Evolutionary conservation across 2,113 vertebrate species (phyloP).

Genomic region (Plectropomus leopardus): DNA sequence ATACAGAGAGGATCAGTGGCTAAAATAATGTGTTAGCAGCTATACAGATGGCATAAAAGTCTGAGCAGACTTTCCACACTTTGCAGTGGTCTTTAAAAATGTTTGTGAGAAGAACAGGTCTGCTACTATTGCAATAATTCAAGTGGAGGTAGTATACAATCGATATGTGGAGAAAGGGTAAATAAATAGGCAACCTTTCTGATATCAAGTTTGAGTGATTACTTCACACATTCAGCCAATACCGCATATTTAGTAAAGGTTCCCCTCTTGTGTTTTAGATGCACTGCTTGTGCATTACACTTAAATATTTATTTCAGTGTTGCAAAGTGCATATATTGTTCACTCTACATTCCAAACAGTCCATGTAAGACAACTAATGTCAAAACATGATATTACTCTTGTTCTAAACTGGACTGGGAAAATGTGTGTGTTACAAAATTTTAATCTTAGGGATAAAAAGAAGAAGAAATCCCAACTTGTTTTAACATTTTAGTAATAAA

Average conservation of each 20-base stretch:
- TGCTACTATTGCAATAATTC: too few species aligned
- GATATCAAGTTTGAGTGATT: background rate
- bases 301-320: background rate
- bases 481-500: background rate
- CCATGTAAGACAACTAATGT: background rate
- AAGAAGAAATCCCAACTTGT: background rate
- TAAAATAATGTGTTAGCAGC: background rate
- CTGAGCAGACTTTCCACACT: background rate
- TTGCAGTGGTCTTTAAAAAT: background rate
- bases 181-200: background rate
- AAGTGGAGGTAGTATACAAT: background rate
- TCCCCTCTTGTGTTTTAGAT: background rate
- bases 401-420: background rate
- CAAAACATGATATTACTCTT: background rate
- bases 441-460: background rate
- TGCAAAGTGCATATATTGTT: too few species aligned
- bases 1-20: background rate
- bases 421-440: background rate
- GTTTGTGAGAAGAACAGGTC: background rate
- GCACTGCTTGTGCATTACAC: background rate
- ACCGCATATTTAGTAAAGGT: background rate
- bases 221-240: slow-evolving; percentile 1
- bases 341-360: background rate
- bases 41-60: background rate
- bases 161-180: background rate